Conservation (phyloP, 2,888 invertebrate species). For the Oscheius myriophilus region DNA sequence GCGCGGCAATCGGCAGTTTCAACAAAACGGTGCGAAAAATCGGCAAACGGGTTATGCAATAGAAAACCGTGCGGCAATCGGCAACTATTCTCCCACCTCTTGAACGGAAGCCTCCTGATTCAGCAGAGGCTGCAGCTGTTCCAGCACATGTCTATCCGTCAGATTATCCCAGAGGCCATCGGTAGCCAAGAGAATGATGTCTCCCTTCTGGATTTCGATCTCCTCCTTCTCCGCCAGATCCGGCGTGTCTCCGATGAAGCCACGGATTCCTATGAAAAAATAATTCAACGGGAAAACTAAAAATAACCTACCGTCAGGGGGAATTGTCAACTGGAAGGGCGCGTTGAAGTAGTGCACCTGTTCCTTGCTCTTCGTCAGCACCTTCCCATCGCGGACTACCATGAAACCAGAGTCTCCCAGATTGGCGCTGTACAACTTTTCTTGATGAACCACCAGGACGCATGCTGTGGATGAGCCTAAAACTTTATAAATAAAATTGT, state of each 20-base stretch:
- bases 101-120: constrained; percentile 47
- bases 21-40: too few species aligned
- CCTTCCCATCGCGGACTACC: constrained; percentile 84
- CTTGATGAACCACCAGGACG: constrained; percentile 89
- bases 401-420: constrained; percentile 98
- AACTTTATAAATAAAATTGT: neutral
- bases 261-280: constrained; percentile 53
- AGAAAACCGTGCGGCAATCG: too few species aligned
- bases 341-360: constrained; percentile 99
- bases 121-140: constrained; percentile 77
- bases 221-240: constrained; percentile 63
- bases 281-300: constrained; percentile 16
- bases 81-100: too few species aligned
- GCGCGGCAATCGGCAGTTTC: too few species aligned
- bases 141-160: constrained; percentile 87
- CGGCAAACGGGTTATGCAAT: too few species aligned
- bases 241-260: constrained; percentile 65
- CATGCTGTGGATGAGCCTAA: constrained; percentile 91
- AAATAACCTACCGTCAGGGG: constrained; percentile 76
- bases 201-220: constrained; percentile 53
- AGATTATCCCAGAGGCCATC: constrained; percentile 99
- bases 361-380: constrained; percentile 89
- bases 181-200: constrained; percentile 77
- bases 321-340: constrained; percentile 93
- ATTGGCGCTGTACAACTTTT: constrained; percentile 92